Conservation (phyloP, 2,797 vertebrate genomes). For the Hippoglossus hippoglossus region DNA sequence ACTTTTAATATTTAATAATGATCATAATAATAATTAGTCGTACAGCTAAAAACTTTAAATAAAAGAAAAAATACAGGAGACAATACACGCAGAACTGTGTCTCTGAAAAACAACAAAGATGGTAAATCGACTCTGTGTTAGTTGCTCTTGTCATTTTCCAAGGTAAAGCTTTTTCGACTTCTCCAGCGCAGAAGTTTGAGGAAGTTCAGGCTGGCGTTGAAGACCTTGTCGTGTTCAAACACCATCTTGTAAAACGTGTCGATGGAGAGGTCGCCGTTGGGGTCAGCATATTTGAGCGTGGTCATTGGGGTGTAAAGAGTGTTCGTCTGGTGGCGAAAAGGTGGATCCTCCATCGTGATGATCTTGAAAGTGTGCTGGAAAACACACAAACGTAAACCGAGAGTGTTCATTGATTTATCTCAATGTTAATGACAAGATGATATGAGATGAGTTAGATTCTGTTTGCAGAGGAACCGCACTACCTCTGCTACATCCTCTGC, state of each 20-base stretch:
- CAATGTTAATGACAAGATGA: neutral
- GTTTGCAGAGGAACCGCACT: slow-evolving; percentile 16
- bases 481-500: slow-evolving; percentile 90
- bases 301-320: slow-evolving; percentile 90
- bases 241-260: slow-evolving; percentile 92
- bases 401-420: neutral
- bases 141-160: slow-evolving; percentile 80
- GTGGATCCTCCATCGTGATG: slow-evolving; percentile 88
- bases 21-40: no score
- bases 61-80: neutral
- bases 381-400: slow-evolving; percentile 6
- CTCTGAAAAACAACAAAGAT: neutral
- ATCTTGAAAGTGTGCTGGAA: slow-evolving; percentile 87
- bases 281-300: slow-evolving; percentile 90
- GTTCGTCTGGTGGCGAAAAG: slow-evolving; percentile 92
- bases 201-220: slow-evolving; percentile 90
- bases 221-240: slow-evolving; percentile 91
- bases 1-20: neutral
- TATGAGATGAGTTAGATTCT: neutral
- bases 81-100: neutral
- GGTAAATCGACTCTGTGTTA: slow-evolving; percentile 3
- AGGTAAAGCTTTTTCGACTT: slow-evolving; percentile 87
- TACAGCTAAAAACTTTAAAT: neutral
- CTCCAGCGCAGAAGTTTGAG: slow-evolving; percentile 89
- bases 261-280: slow-evolving; percentile 89